A percentile compares a stretch with the other conserved stretches of the same genome.
These are phyloP conservation scores for Chrysaora quinquecirrha DNA, from an alignment of 30 jellyfish, hydroid and myxozoan species.

Conservation along the genomic window DNA sequence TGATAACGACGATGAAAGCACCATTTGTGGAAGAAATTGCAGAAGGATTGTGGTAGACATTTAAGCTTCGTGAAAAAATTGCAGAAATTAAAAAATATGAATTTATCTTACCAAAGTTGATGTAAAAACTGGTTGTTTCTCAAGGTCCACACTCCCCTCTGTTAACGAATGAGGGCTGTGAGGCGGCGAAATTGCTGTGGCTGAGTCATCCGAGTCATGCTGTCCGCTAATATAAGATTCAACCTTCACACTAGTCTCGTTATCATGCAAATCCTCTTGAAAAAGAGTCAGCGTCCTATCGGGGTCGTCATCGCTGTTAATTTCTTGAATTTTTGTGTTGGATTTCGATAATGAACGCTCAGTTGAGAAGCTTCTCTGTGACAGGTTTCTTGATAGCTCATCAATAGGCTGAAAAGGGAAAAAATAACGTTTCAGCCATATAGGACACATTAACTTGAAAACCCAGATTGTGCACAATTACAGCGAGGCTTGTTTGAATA, in stretches of 20 bases:
- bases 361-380: background rate
- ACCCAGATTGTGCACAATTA: too few species aligned
- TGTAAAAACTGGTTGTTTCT: slow-evolving; percentile 65
- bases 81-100: too few species aligned
- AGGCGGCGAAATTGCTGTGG: slow-evolving; percentile 49
- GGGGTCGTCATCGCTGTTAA: slow-evolving; percentile 12
- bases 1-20: too few species aligned
- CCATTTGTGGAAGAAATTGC: too few species aligned
- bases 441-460: too few species aligned
- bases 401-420: too few species aligned
- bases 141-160: slow-evolving; percentile 69
- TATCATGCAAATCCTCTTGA: slow-evolving; percentile 48
- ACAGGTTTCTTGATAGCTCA: background rate
- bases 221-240: slow-evolving; percentile 20
- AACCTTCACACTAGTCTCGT: slow-evolving; percentile 42
- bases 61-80: too few species aligned
- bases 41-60: too few species aligned
- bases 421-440: too few species aligned
- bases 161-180: slow-evolving; percentile 57
- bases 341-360: background rate
- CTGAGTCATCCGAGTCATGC: slow-evolving; percentile 24
- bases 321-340: background rate
- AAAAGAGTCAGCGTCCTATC: slow-evolving; percentile 46
- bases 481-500: too few species aligned
- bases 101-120: slow-evolving; percentile 66